Evolutionary conservation across 35 echinoderm and acorn worm species (phyloP).

Genomic region (Apostichopus californicus): DNA sequence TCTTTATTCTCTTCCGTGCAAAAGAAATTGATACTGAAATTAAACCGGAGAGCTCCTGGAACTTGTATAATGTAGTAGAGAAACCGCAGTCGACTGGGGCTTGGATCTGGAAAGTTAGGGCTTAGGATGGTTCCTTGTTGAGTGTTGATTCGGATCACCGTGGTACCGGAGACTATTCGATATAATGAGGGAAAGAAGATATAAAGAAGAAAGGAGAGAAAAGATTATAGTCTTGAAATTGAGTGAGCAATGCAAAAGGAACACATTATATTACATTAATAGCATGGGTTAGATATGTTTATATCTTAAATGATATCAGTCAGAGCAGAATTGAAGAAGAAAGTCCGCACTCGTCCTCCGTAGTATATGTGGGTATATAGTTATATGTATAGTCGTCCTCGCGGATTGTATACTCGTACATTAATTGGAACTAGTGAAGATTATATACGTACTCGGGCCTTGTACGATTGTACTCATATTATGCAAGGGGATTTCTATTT

Average conservation of each 20-base stretch:
- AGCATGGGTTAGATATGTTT: neutral
- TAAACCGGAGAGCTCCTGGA: constrained; percentile 1
- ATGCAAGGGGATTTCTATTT: no score
- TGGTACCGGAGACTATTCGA: neutral
- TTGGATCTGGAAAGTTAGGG: constrained; percentile 15
- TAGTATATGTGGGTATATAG: no score
- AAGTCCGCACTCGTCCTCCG: no score
- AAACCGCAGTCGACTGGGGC: neutral
- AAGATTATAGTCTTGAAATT: neutral
- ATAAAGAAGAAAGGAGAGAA: neutral
- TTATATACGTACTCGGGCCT: no score
- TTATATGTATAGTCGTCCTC: no score
- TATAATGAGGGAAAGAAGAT: no score
- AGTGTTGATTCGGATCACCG: neutral
- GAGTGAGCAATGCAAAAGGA: neutral
- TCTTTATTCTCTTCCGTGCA: constrained; percentile 29
- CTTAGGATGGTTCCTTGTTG: constrained; percentile 26
- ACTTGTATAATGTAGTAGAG: constrained; percentile 41
- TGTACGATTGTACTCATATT: no score
- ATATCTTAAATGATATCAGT: neutral
- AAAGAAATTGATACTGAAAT: constrained; percentile 21
- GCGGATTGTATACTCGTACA: no score
- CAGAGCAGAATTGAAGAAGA: neutral
- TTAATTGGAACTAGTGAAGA: no score
- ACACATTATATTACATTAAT: neutral